phyloP scores from a whole-genome alignment of 2,888 invertebrate species.

The Scelioninae gen. 1 region DNA sequence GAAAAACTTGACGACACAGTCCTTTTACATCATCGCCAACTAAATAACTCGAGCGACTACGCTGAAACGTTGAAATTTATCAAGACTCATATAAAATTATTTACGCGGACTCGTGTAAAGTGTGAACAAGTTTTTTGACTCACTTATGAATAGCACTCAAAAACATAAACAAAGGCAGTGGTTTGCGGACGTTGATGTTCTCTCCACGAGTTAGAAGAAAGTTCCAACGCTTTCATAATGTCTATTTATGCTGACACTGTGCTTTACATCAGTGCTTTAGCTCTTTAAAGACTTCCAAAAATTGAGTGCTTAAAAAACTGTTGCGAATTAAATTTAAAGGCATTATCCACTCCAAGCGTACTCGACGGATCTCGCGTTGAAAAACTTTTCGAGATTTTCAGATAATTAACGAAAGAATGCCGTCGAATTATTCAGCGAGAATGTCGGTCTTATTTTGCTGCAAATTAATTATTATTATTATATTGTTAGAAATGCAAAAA shows the following conservation, averaged over 20 bases:
- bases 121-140: constrained; percentile 53
- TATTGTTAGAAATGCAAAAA: background rate
- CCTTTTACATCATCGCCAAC: constrained; percentile 16
- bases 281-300: constrained; percentile 48
- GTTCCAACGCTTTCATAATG: constrained; percentile 47
- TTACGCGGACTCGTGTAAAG: constrained; percentile 33
- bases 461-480: background rate
- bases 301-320: constrained; percentile 48
- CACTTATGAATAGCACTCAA: constrained; percentile 48
- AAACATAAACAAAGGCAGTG: constrained; percentile 56
- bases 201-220: constrained; percentile 43
- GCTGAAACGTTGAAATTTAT: constrained; percentile 41
- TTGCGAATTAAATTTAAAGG: constrained; percentile 32
- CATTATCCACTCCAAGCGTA: constrained; percentile 9
- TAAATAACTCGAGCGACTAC: constrained; percentile 28
- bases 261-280: constrained; percentile 25
- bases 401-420: constrained; percentile 18
- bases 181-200: constrained; percentile 45
- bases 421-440: constrained; percentile 13
- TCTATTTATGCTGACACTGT: constrained; percentile 42
- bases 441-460: background rate
- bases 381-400: constrained; percentile 14
- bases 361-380: background rate
- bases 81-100: constrained; percentile 35
- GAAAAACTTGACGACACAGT: constrained; percentile 26